Evolutionary conservation across 1,140 invertebrate genomes (phyloP).

Genomic region (Proales similis): DNA sequence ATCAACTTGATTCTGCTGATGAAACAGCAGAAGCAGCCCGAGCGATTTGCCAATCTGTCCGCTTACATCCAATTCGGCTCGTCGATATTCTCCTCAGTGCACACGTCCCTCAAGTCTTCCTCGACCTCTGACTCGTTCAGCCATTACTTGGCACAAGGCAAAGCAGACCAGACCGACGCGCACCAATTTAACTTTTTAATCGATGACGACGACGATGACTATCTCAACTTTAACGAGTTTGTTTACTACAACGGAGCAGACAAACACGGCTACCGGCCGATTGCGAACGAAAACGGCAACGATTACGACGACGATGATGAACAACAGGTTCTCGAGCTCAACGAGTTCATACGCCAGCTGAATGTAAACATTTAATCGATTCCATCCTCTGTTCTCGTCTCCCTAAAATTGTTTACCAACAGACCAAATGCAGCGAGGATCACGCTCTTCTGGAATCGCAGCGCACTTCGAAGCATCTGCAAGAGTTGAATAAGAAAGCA

Average conservation of each 20-base stretch:
- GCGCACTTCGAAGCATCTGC: slow-evolving; percentile 7
- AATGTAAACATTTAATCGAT: slow-evolving; percentile 1
- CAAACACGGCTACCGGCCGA: too few relatives aligned
- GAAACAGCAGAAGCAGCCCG: background rate
- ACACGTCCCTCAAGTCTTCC: background rate
- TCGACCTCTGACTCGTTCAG: too few relatives aligned
- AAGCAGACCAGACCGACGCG: too few relatives aligned
- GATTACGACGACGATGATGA: too few relatives aligned
- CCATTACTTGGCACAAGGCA: too few relatives aligned
- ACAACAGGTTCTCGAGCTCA: too few relatives aligned
- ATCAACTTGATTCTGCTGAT: slow-evolving; percentile 11
- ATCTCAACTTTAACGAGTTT: too few relatives aligned
- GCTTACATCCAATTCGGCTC: background rate
- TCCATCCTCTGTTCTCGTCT: background rate
- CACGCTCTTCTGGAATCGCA: slow-evolving; percentile 1
- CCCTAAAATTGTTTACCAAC: slow-evolving; percentile 4
- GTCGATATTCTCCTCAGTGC: slow-evolving; percentile 20
- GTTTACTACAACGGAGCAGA: too few relatives aligned
- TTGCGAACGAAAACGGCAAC: too few relatives aligned
- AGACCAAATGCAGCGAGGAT: slow-evolving; percentile 24
- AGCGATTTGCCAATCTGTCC: background rate
- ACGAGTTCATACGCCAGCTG: background rate
- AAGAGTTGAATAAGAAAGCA: slow-evolving; percentile 19
- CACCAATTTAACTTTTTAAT: too few relatives aligned
- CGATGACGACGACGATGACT: too few relatives aligned